Percentiles rank a stretch among this genome's conserved stretches.
These are phyloP conservation scores for Antechinus flavipes DNA, from an alignment of 2,113 vertebrate species.

Conservation along the genomic window DNA sequence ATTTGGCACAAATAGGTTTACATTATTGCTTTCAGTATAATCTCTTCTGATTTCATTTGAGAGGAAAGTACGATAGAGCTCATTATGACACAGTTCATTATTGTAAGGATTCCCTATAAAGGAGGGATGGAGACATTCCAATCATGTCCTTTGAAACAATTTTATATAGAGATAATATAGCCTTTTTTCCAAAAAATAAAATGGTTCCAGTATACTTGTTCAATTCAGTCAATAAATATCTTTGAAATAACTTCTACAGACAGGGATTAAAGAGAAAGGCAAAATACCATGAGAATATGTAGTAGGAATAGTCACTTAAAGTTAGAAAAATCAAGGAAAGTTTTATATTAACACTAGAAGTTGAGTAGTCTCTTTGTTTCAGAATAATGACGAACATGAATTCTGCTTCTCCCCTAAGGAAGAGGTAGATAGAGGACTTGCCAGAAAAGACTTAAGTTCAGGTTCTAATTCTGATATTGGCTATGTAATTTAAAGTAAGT, in stretches of 20 bases:
- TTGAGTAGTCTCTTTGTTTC: neutral
- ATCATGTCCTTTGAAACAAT: neutral
- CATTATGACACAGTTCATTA: neutral
- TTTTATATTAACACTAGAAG: neutral
- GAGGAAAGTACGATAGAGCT: neutral
- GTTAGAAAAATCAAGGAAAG: neutral
- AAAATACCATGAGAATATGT: neutral
- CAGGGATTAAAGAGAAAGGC: neutral
- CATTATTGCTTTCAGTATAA: neutral
- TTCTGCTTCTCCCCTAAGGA: neutral
- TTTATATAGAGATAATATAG: neutral
- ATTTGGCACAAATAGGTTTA: neutral
- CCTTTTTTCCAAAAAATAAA: too few relatives aligned
- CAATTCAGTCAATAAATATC: neutral
- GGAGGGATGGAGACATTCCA: neutral
- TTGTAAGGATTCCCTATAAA: neutral
- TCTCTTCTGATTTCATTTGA: neutral
- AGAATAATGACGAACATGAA: neutral
- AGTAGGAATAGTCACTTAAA: neutral
- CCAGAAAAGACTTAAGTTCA: neutral
- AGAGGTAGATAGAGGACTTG: neutral
- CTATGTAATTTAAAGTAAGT: neutral
- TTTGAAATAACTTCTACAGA: neutral
- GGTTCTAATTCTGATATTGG: neutral
- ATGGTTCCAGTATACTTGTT: neutral